phyloP scores from a whole-genome alignment of 2,888 invertebrate species.

The Lasioglossum villosulum region DNA sequence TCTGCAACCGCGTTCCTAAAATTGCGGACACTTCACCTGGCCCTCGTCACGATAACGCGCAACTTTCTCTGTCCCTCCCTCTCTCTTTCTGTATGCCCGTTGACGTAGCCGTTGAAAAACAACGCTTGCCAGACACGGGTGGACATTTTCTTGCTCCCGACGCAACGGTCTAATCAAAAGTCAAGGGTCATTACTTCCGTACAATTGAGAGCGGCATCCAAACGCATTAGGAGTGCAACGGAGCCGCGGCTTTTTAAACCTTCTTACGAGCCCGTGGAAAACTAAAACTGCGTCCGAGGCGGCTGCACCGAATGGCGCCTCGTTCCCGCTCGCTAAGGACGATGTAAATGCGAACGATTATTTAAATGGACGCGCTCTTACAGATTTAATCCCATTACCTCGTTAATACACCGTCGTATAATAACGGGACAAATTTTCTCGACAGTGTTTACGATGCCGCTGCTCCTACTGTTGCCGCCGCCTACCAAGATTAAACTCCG shows the following conservation, averaged over 20 bases:
- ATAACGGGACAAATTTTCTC: slow-evolving; percentile 3
- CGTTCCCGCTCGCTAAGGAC: background rate
- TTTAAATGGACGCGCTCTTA: slow-evolving; percentile 1
- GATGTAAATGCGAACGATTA: slow-evolving; percentile 9
- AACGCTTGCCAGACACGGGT: background rate
- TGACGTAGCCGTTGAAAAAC: background rate
- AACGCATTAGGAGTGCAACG: background rate
- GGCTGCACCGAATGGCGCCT: slow-evolving; percentile 7
- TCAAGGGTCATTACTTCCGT: slow-evolving; percentile 18
- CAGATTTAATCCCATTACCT: slow-evolving; percentile 10
- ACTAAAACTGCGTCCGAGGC: background rate
- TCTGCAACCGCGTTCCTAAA: slow-evolving; percentile 7
- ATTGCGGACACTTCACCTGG: background rate
- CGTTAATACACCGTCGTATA: background rate
- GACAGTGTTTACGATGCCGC: background rate
- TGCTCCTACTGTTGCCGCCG: background rate
- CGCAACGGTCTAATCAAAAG: slow-evolving; percentile 9
- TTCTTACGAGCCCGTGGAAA: slow-evolving; percentile 3
- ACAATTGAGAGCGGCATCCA: slow-evolving; percentile 5
- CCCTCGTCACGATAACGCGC: slow-evolving; percentile 9
- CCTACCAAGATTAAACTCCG: background rate
- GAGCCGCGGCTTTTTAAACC: background rate
- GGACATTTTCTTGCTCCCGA: background rate
- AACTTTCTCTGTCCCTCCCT: background rate
- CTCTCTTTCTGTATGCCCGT: too few relatives aligned